Evolutionary conservation across 30 jellyfish, hydroid and myxozoan genomes (phyloP).

Genomic region (Cassiopea andromeda): DNA sequence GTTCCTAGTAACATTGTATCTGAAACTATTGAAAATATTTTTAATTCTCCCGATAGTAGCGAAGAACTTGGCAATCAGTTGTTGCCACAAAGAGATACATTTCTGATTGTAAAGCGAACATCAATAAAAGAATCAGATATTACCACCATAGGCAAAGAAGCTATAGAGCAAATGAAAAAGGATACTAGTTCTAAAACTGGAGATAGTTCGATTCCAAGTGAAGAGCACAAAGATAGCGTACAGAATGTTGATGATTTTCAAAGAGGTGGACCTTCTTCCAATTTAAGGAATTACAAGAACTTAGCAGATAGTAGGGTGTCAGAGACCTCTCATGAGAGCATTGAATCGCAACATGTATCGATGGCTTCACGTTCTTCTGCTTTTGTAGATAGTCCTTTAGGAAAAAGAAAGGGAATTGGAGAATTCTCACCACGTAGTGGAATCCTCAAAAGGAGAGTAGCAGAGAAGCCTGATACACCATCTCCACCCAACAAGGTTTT

Average conservation of each 20-base stretch:
- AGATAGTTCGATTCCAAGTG: background rate
- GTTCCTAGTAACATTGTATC: background rate
- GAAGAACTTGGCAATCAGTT: background rate
- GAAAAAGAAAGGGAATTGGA: background rate
- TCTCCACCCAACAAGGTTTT: slow-evolving; percentile 86
- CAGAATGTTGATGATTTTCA: background rate
- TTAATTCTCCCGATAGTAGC: slow-evolving; percentile 30
- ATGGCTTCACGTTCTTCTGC: background rate
- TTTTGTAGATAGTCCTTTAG: background rate
- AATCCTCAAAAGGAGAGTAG: slow-evolving; percentile 69
- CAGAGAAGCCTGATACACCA: slow-evolving; percentile 53
- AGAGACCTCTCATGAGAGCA: background rate
- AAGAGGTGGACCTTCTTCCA: background rate
- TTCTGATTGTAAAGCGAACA: background rate
- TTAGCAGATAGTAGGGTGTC: background rate
- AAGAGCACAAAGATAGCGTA: background rate
- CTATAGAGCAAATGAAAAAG: background rate
- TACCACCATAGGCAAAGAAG: background rate
- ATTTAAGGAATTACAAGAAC: background rate
- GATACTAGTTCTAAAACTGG: background rate
- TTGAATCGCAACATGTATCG: background rate
- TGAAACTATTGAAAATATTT: slow-evolving; percentile 34
- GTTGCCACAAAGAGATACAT: background rate
- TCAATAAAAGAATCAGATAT: background rate
- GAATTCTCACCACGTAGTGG: slow-evolving; percentile 82